Percentiles rank a stretch among this genome's conserved stretches.
phyloP scores from a whole-genome alignment of 2,888 invertebrate genomes.

The Eustalomyia histrio region DNA sequence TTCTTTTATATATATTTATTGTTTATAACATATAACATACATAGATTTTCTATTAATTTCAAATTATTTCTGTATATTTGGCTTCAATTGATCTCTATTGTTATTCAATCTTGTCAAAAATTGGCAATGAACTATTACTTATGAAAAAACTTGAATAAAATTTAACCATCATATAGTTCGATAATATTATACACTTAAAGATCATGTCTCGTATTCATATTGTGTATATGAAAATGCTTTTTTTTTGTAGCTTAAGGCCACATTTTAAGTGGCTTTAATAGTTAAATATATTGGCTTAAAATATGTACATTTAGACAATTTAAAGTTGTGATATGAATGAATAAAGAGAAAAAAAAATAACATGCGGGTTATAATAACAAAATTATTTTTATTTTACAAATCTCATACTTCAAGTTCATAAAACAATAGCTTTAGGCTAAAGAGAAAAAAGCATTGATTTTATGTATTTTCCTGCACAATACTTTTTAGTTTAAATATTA shows the following conservation, averaged over 20 bases:
- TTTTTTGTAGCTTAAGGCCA: constrained; percentile 44
- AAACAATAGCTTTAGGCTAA: background rate
- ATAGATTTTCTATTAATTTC: background rate
- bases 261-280: constrained; percentile 65
- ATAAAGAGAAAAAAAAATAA: background rate
- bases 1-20: too few species aligned
- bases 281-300: constrained; percentile 59
- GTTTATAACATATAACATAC: too few species aligned
- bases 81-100: constrained; percentile 61
- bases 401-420: background rate
- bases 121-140: constrained; percentile 46
- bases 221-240: constrained; percentile 26
- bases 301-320: constrained; percentile 53
- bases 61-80: constrained; percentile 3
- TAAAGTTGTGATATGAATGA: constrained; percentile 45
- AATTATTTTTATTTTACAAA: background rate
- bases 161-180: background rate
- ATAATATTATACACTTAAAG: background rate
- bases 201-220: constrained; percentile 14
- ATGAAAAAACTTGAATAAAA: background rate
- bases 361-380: background rate
- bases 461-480: background rate
- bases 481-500: too few species aligned
- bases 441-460: background rate
- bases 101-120: constrained; percentile 57